These are phyloP conservation scores for Globia sparganii DNA, from an alignment of 2,888 invertebrate genomes.

Conservation along the genomic window DNA sequence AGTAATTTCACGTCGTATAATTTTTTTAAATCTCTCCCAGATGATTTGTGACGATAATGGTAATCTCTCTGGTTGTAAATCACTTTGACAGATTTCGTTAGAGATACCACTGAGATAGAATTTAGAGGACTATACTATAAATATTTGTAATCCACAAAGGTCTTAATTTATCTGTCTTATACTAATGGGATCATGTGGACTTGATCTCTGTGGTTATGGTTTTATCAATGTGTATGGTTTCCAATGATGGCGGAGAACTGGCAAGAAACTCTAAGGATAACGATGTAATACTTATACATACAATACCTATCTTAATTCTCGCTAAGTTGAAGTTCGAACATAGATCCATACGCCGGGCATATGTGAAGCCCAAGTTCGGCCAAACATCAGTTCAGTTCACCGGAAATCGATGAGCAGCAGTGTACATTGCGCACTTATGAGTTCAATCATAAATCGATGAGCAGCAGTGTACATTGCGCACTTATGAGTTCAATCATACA, in stretches of 20 bases:
- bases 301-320: not conserved
- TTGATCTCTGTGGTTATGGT: not conserved
- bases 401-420: not conserved
- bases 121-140: not conserved
- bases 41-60: slow-evolving; percentile 46
- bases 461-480: slow-evolving; percentile 22
- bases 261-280: not conserved
- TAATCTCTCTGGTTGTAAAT: slow-evolving; percentile 48
- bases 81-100: slow-evolving; percentile 46
- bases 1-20: slow-evolving; percentile 46
- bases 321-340: slow-evolving; percentile 14
- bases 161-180: not conserved
- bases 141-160: not conserved
- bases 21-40: slow-evolving; percentile 27
- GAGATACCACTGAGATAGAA: slow-evolving; percentile 23
- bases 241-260: not conserved
- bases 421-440: slow-evolving; percentile 26
- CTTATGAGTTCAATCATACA: not conserved
- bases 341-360: not conserved
- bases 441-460: not conserved
- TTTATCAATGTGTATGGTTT: not conserved
- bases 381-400: slow-evolving; percentile 11
- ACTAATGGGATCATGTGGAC: not conserved
- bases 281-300: slow-evolving; percentile 4
- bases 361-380: slow-evolving; percentile 20